Base-by-base conservation (phyloP, 2,113 vertebrate species). In the Lagopus muta region DNA sequence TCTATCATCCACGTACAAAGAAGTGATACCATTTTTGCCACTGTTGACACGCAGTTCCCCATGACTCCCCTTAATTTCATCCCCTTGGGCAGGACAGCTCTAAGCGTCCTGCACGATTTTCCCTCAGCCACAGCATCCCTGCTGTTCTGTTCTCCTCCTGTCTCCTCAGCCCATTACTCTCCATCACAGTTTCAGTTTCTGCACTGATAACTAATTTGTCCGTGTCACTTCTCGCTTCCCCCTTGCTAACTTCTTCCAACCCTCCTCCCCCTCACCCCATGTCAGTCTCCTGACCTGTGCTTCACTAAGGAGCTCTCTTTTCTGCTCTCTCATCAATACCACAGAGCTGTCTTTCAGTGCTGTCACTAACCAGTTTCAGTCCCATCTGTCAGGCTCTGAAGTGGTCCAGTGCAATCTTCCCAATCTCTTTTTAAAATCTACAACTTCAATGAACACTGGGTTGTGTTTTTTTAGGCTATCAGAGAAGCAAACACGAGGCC, bases 161-260 rank as follows among this genome's bases (percentile, higher is more conserved):
- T 80, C 81, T 81, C 86, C 60, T 65, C 80, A 83, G 71, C 67
- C 86, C 94, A 32, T 77, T 58, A 48, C 64, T 76, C 71, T 55
- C 50, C 62, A 86, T 66, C 81, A 64, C 66, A 48, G 61, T 95
- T 96, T 93, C 93, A 92, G 92, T 96, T 97, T 96, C 95, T 27
- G 13, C 88, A 81, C 25, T 86, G 88, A 94, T 74, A 91, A 92
- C 86, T 86, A 95, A 90, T 66, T 86, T 17, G 20, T 76, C 92
- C 48, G 4, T 74, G 75, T 61, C 42, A n/a, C 82, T 95, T 93
- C 90, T 92, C 58, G 16, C 77, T 97, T 96, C 94, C 94, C 94
- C 87, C 71, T 95, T 86, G 10, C 3, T n/a, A 47, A 69, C 77
- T 93, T 80, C 93, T 89, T 83, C 42, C 84, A 78, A 62, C 40